Base-by-base conservation (phyloP, 2,888 invertebrate species). In the Folsomia candida region DNA sequence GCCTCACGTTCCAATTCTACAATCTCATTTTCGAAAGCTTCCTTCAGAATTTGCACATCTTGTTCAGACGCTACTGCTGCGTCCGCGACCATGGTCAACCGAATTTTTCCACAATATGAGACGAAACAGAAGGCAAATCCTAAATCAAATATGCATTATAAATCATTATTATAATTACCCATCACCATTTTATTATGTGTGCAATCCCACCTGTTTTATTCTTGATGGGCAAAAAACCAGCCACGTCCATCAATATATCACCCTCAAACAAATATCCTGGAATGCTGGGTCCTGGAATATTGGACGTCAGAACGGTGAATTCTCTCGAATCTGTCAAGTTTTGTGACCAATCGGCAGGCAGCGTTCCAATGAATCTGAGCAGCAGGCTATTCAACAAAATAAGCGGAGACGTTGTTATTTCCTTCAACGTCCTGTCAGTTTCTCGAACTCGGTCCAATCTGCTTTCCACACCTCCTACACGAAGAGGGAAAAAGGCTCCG, bases 241-340 rank as follows among this genome's bases (percentile, higher is more conserved):
- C 64, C 14, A 65, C 37, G 4, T 25, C 28, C 26, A 64, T 60
- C 2, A 68, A 4, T 11, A 28, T 20, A 4, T 28, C 28, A 22
- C 68, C 68, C 24, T 26, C 25, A 1, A 60, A 60, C 6, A 60
- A 24, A 64, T 28, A 1, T 24, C 2, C 18, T 11, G 25, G 20
- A 58, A 59, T 1, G 14, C 11, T 27, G 22, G 60, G 65, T 51
- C 65, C 71, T 14, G 71, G 71, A 28, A 71, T 29, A 29, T 71
- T 71, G 18, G 64, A 20, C 60, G 28, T 29, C 54, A 3, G 37
- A 24, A 37, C 51, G 22, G 11, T 26, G 6, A 3, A 47, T 26
- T 24, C 37, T 29, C 54, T 11, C 9, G 62, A 61, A 37, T 60
- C 60, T 6, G 60, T 60, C 29, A 70, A 62, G 25, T 26, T 25